Conservation (phyloP, 2,888 invertebrate species). For the Ypsolopha sequella region DNA sequence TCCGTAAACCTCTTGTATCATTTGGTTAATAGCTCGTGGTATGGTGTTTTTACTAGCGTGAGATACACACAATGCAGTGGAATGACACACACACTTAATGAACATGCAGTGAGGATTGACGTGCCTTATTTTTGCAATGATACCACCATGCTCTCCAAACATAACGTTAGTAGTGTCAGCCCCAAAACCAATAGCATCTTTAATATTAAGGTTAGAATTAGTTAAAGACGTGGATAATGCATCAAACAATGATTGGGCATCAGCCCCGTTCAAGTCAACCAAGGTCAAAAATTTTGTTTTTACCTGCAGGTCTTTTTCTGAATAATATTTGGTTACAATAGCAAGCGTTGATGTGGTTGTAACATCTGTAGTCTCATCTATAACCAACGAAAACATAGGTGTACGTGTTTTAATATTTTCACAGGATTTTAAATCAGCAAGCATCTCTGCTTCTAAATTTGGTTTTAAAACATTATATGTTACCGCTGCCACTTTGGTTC, state of each 20-base stretch:
- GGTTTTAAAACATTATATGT: too few relatives aligned
- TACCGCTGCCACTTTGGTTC: constrained; percentile 9
- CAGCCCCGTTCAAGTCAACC: constrained; percentile 6
- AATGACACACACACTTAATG: constrained; percentile 9
- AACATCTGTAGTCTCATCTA: constrained; percentile 9
- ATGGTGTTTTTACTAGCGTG: background rate
- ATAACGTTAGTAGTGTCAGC: too few relatives aligned
- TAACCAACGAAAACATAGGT: constrained; percentile 7
- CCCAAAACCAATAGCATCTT: constrained; percentile 1
- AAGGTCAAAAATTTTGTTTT: constrained; percentile 7
- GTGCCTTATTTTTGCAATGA: constrained; percentile 3
- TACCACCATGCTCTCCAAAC: background rate
- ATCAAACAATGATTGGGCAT: background rate
- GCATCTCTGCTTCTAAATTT: constrained; percentile 6
- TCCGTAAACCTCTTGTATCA: background rate
- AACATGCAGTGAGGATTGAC: constrained; percentile 8
- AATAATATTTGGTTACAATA: background rate
- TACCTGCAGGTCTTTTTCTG: constrained; percentile 5
- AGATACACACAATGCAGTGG: background rate
- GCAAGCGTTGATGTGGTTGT: constrained; percentile 6
- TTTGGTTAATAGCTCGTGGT: background rate
- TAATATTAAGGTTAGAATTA: constrained; percentile 1
- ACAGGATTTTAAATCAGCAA: constrained; percentile 9
- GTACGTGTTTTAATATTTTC: constrained; percentile 6
- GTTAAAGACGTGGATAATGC: constrained; percentile 1